Evolutionary conservation across 2,888 invertebrate species (phyloP), one percentile per base, ranked within the genome.

Genomic region (Drosophila mimica): DNA sequence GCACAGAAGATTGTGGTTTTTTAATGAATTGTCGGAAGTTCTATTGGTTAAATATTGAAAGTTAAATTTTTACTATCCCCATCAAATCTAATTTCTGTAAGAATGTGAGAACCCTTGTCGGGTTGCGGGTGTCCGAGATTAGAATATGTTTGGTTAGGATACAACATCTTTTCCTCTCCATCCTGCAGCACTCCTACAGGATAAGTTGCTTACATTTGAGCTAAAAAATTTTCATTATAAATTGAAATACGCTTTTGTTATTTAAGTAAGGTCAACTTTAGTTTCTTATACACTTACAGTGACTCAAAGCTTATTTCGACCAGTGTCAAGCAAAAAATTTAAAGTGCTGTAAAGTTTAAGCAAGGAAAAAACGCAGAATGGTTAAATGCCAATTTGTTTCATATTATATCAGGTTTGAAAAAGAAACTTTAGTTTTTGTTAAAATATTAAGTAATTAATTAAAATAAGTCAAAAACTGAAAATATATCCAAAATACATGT

Each of bases 1-100:
- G 33, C 54, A 17, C 33, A 34, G 31, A 54, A 38, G 17, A n/a
- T 31, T 53, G 54, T 43, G 40, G 49, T 43, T 70, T 4, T n/a
- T 20, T 40, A 40, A 4, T 20, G n/a, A 40, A 40, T 11, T 4
- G 7, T 46, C 7, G 46, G 7, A 20, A 8, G 13, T 20, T 20
- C 2, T 20, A 15, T 25, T 20, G 13, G 20, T 7, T 13, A 46
- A 15, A 25, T 46, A 46, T 8, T 7, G 15, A 6, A n/a, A 20
- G n/a, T 43, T 43, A 11, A 43, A 11, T 11, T n/a, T 38, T n/a
- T n/a, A 40, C 11, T n/a, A 8, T 8, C 2, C 8, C 20, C 25
- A 25, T 46, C 25, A 15, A 4, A 2, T 25, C 8, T 25, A 4
- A 15, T 46, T 46, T 1, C 46, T 15, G 8, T 25, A 15, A 8